Percentiles rank a stretch among this genome's conserved stretches.
These are phyloP conservation scores for Polydrusus cervinus DNA, from an alignment of 2,888 invertebrate genomes.

Conservation along the genomic window DNA sequence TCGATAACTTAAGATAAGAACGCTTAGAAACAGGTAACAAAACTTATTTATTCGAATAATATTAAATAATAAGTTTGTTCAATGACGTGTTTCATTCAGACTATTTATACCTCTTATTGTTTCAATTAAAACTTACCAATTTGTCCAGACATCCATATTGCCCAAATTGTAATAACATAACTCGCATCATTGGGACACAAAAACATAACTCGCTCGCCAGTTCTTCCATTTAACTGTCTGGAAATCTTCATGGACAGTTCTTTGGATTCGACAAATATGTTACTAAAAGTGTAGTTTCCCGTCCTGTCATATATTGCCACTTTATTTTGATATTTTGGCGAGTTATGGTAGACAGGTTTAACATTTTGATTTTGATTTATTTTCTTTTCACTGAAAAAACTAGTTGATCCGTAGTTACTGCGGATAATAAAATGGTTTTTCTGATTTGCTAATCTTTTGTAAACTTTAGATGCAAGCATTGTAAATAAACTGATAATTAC, in stretches of 20 bases:
- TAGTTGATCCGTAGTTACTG: neutral
- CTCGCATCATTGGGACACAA: slow-evolving; percentile 86
- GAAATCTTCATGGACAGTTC: slow-evolving; percentile 79
- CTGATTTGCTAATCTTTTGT: neutral
- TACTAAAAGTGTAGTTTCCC: slow-evolving; percentile 83
- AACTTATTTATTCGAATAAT: too few relatives aligned
- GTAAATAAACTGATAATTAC: neutral
- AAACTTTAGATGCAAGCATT: slow-evolving; percentile 23
- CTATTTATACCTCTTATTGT: too few relatives aligned
- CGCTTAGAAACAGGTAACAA: too few relatives aligned
- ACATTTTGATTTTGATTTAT: neutral
- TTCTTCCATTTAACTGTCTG: slow-evolving; percentile 73
- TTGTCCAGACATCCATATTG: slow-evolving; percentile 91
- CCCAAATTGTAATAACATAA: slow-evolving; percentile 88
- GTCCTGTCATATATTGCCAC: slow-evolving; percentile 82
- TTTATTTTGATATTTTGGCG: slow-evolving; percentile 75
- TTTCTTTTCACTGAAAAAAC: slow-evolving; percentile 12
- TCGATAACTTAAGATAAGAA: too few relatives aligned
- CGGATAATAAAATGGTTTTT: neutral
- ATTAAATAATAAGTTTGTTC: too few relatives aligned
- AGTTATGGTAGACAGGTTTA: slow-evolving; percentile 76
- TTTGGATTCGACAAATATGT: slow-evolving; percentile 78
- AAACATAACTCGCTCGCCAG: slow-evolving; percentile 80
- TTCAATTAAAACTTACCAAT: slow-evolving; percentile 77
- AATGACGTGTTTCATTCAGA: too few relatives aligned